Evolutionary conservation across 2,888 invertebrate genomes (phyloP), one percentile per base, ranked within the genome.

Genomic region (Opisthograptis luteolata): DNA sequence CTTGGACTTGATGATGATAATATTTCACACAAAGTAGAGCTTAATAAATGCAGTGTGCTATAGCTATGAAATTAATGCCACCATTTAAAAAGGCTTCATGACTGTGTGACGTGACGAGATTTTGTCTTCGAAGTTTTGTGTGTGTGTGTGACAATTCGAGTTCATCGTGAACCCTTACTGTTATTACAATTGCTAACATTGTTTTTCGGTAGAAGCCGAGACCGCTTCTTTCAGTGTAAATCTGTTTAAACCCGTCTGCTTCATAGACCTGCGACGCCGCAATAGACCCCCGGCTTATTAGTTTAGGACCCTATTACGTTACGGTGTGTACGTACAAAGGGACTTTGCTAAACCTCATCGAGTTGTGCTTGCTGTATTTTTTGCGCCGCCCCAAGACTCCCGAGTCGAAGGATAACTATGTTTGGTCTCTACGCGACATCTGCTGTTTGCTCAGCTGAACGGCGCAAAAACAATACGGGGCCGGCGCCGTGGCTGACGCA

Each of bases 291-390:
- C 62, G 66, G 72, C 79, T 79, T 87, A 87, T 87, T 87, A 87
- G 85, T 81, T 87, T 87, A 87, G 86, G 86, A 79, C 80, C 83
- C 83, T 80, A 84, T 85, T 85, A 82, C 76, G 73, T 70, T 66
- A 72, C 76, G 70, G 75, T 68, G 71, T 79, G 77, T 75, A 77
- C 73, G 74, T 79, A 76, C 79, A 81, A 82, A 81, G 80, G 71
- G 72, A 73, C 76, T 82, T 79, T 81, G 82, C 80, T 79, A 79
- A 73, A 73, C 72, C 76, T 71, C 72, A 73, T 73, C 69, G 68
- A 66, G 66, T 64, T 60, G 65, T 57, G 68, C 52, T 34, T 6
- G 13, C n/a, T 63, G 68, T 70, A 70, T 73, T 81, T 79, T 79
- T 78, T 75, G 64, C 62, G 55, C 46, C 31, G 63, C 66, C 64